Percentiles rank a stretch among this genome's conserved stretches.
Evolutionary conservation across 2,797 vertebrate genomes (phyloP).

Genomic region (Arnoldichthys spilopterus): DNA sequence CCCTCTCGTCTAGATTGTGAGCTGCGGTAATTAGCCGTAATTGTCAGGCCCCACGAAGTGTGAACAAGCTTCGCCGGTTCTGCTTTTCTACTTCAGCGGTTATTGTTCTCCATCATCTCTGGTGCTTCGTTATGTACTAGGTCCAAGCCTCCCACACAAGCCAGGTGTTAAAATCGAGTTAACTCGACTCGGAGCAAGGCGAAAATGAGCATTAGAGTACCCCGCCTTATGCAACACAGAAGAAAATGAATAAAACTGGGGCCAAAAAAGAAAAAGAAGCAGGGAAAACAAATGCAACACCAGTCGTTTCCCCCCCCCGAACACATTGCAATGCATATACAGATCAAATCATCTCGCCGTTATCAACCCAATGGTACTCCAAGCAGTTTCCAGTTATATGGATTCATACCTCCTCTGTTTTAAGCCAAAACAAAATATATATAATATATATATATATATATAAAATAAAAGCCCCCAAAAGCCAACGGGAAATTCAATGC

Average conservation of each 20-base stretch:
- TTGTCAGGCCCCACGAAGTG: conserved; percentile 57
- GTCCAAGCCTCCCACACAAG: conserved; percentile 22
- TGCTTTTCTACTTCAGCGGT: conserved; percentile 13
- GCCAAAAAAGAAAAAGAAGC: neutral
- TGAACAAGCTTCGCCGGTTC: conserved; percentile 15
- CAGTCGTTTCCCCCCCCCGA: conserved; percentile 3
- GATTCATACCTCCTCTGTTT: neutral
- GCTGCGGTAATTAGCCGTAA: conserved; percentile 62
- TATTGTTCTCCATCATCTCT: conserved; percentile 24
- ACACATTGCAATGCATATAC: conserved; percentile 39
- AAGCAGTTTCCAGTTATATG: neutral
- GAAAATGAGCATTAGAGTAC: neutral
- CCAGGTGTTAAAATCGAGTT: conserved; percentile 26
- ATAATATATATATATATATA: no score
- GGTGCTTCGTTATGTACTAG: conserved; percentile 11
- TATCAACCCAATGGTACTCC: neutral
- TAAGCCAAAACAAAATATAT: neutral
- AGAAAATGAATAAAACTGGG: neutral
- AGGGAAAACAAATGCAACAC: conserved; percentile 5
- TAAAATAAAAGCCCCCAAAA: neutral
- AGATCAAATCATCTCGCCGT: conserved; percentile 31
- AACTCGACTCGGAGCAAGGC: neutral
- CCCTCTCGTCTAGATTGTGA: conserved; percentile 35
- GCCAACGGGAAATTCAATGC: neutral
- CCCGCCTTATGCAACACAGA: neutral